Evolutionary conservation across 2,797 vertebrate genomes (phyloP).

Genomic region (Hybognathus amarus): DNA sequence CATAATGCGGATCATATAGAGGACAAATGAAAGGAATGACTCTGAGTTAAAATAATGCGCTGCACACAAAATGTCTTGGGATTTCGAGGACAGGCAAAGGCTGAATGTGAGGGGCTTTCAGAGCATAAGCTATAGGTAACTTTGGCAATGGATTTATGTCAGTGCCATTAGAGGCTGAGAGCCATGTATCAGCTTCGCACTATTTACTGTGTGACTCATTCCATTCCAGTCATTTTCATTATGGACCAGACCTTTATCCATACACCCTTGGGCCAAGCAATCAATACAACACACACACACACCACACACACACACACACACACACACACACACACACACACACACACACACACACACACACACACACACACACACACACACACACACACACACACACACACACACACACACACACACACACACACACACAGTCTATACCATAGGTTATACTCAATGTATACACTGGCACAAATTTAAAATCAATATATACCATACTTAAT

Average conservation of each 20-base stretch:
- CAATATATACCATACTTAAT: not conserved
- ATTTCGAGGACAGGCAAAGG: not conserved
- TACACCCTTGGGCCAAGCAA: conserved; percentile 39
- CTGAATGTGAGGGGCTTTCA: conserved; percentile 27
- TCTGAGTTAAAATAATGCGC: not conserved
- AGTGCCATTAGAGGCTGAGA: conserved; percentile 25
- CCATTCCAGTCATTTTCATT: conserved; percentile 43
- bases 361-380: not conserved
- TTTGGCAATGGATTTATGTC: conserved; percentile 36
- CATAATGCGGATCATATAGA: not conserved
- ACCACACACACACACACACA: not conserved
- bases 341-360: conserved; percentile 18
- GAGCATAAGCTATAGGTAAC: conserved; percentile 16
- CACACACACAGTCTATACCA: not conserved
- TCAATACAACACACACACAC: conserved; percentile 32
- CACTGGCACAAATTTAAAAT: conserved; percentile 13
- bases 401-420: too few relatives aligned
- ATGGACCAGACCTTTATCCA: conserved; percentile 48
- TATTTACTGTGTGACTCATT: conserved; percentile 50
- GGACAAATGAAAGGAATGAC: not conserved
- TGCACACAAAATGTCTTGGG: conserved; percentile 12
- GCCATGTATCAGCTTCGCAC: conserved; percentile 36
- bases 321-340: conserved; percentile 9
- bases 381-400: conserved; percentile 23
- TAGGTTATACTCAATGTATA: conserved; percentile 29